Percentiles rank a stretch among this genome's conserved stretches.
Conservation (phyloP, 1,140 invertebrate species). For the Charaxes varanes region DNA sequence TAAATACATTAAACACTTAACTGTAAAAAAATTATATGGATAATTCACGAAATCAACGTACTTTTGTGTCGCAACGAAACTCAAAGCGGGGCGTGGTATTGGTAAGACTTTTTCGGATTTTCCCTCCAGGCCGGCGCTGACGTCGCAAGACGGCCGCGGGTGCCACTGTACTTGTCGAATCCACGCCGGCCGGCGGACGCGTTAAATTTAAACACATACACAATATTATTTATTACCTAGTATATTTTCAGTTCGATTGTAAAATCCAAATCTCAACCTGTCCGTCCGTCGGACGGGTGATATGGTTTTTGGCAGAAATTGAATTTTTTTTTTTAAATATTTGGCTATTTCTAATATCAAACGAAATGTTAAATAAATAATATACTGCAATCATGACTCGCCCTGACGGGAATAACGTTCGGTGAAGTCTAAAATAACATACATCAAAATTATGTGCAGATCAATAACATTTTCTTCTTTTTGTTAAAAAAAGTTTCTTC, state of each 20-base stretch:
- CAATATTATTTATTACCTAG: constrained; percentile 61
- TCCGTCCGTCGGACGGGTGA: too few species aligned
- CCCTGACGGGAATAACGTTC: too few species aligned
- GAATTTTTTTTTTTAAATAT: too few species aligned
- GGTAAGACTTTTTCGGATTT: constrained; percentile 10
- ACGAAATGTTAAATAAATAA: too few species aligned
- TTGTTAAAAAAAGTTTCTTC: too few species aligned
- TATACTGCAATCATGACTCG: too few species aligned
- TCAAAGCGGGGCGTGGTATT: constrained; percentile 10
- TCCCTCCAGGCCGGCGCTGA: constrained; percentile 12
- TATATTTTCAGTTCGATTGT: constrained; percentile 46
- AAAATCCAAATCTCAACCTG: constrained; percentile 39
- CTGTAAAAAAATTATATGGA: neutral
- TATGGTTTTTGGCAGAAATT: too few species aligned
- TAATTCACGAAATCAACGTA: constrained; percentile 16
- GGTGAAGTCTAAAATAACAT: too few species aligned
- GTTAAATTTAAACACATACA: constrained; percentile 53
- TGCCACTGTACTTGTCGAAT: constrained; percentile 27
- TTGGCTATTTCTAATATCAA: too few species aligned
- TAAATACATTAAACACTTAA: neutral
- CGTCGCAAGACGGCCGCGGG: constrained; percentile 30
- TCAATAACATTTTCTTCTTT: too few species aligned
- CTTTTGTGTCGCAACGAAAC: constrained; percentile 8
- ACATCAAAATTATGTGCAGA: too few species aligned
- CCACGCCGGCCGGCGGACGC: constrained; percentile 21